Base-by-base conservation (phyloP, 37 sponge, comb jelly and placozoan genomes). In the Chondrosia reniformis region DNA sequence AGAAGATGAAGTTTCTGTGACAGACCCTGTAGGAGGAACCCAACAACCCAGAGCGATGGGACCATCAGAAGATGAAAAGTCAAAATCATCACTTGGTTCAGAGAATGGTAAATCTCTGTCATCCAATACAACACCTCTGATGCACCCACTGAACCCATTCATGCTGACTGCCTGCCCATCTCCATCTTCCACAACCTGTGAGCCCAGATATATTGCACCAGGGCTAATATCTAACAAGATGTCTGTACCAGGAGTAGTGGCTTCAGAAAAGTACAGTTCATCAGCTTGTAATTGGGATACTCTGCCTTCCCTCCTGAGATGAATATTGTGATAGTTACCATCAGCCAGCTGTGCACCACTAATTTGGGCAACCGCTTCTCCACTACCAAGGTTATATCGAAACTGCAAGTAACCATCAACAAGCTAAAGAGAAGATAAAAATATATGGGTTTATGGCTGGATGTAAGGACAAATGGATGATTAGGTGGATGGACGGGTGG, bases 381-480 rank as follows among this genome's bases (percentile, higher is more conserved):
- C 92, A 62, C 74, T 58, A 32, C 92, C 92, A 67, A 91, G 85
- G 56, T 87, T 81, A 64, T 74, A 84, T 24, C 82, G 77, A 46
- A 87, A 59, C 67, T 87, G 88, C 0, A 91, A 44, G 31, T 84
- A 55, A 7, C 88, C 92, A 37, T 74, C 62, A 6, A 44, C 34
- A 33, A 87, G 44, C 92, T 91, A 44, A 0, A 40, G 2, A 19
- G 43, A 7, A 44, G 22, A 40, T 3, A 25, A 25, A 38, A n/a
- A 39, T 7, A 13, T 13, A 59, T 6, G 28, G 22, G 61, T 19
- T 49, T 49, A 15, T 49, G 10, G 15, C 15, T 49, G 52, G 15
- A 10, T 49, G 15, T 15, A 49, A 49, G 15, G 15, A 15, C n/a
- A n/a, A n/a, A n/a, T n/a, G n/a, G n/a, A n/a, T n/a, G n/a, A n/a